A percentile compares a stretch with the other conserved stretches of the same genome.
Conservation (phyloP, 2,888 invertebrate species). For the Andrena haemorrhoa region DNA sequence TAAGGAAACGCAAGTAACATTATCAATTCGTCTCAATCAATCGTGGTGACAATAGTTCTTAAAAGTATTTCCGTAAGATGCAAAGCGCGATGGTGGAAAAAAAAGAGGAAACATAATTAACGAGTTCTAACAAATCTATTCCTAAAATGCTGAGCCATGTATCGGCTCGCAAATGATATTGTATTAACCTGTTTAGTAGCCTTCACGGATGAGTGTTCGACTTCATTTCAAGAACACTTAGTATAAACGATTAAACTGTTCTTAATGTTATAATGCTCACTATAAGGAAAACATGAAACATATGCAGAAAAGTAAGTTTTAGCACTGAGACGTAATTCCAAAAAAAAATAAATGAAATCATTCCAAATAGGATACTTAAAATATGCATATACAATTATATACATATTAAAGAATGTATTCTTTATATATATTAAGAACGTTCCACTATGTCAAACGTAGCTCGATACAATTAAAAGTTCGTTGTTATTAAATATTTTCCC, state of each 20-base stretch:
- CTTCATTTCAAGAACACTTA: conserved; percentile 63
- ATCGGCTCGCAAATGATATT: conserved; percentile 74
- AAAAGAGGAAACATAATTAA: conserved; percentile 61
- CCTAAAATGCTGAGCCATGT: conserved; percentile 74
- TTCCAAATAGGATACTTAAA: conserved; percentile 48
- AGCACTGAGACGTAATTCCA: conserved; percentile 42
- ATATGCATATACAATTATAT: conserved; percentile 23
- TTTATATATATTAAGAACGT: conserved; percentile 51
- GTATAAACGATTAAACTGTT: conserved; percentile 40
- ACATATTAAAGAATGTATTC: conserved; percentile 43
- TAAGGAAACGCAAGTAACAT: conserved; percentile 68
- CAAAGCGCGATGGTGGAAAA: conserved; percentile 63
- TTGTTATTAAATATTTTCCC: conserved; percentile 53
- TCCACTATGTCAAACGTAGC: conserved; percentile 41
- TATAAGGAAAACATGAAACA: conserved; percentile 45
- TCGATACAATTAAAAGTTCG: conserved; percentile 44
- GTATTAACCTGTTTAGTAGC: conserved; percentile 74
- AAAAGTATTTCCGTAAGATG: conserved; percentile 78
- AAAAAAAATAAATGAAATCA: conserved; percentile 24
- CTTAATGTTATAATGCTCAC: conserved; percentile 51
- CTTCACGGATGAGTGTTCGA: conserved; percentile 70
- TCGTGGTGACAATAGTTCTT: conserved; percentile 83
- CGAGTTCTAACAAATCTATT: conserved; percentile 64
- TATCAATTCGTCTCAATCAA: conserved; percentile 79
- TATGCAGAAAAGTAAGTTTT: conserved; percentile 41